Base-by-base conservation (phyloP, 1,140 invertebrate species). In the Brachionus manjavacas region DNA sequence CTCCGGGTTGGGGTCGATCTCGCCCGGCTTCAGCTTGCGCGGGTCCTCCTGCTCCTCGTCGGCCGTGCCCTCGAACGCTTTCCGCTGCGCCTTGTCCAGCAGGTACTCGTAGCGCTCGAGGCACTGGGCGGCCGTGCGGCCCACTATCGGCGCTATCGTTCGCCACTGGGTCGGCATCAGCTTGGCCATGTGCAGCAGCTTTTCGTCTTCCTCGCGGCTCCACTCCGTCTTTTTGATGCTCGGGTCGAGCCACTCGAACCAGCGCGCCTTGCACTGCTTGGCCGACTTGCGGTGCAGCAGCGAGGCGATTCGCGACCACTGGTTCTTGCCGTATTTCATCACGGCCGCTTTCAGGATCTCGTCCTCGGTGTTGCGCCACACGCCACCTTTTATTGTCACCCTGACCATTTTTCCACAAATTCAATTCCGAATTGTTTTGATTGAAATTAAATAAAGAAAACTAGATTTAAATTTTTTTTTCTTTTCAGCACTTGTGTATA, bases 281-380 rank as follows among this genome's bases (percentile, higher is more conserved):
- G 98, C 97, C 3, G 97, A 99, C 90, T 99, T 99, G 86, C 97
- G 92, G 89, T 99, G 98, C 4, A 99, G 90, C 39, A 99, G 88
- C 0, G 98, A 99, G 31, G 98, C 98, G 90, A 99, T 99, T 87
- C 98, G 93, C 84, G 96, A 97, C 98, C 98, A 99, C 88, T 99
- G 97, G 89, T 99, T 99, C 93, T 99, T 99, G 74, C 98, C 98
- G 95, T 99, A 99, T 94, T 99, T 99, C 97, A 99, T 99, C 70
- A 99, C 97, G 89, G 98, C 98, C 68, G 98, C 98, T 92, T 99
- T 99, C 31, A 99, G 92, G 87, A 99, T 99, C 92, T 99, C 98
- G 98, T 99, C 98, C 96, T 99, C 97, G 0, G 97, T 99, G 91
- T 99, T 99, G 86, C 96, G 92, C 97, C 97, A 99, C 89, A 99